Base-by-base conservation (phyloP, 1,140 invertebrate species). In the Drosophila elegans region DNA sequence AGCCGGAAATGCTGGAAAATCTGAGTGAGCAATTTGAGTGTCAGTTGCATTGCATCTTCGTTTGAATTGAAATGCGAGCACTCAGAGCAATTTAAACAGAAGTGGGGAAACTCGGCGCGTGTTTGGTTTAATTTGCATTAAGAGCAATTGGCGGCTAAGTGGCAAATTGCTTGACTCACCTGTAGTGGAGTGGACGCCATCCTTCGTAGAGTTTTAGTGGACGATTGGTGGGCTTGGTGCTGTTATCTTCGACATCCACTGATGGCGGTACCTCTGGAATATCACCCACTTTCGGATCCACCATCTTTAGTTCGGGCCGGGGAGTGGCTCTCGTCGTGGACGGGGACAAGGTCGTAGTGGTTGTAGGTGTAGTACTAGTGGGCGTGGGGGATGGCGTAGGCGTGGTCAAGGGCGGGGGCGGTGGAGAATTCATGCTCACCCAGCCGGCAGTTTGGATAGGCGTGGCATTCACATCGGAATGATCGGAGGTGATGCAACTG, bases 151-250 rank as follows among this genome's bases (percentile, higher is more conserved):
- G 49, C 29, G 39, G 4, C 76, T 32, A 82, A 80, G 75, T 83
- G 67, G 27, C 36, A 73, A 75, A 52, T 48, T 74, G 36, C 59
- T 29, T 29, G 4, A 77, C 90, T 86, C 68, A 92, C 91, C 68
- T 90, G 56, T 92, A 92, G 44, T 91, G 88, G 1, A 69, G 21
- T 46, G 91, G 91, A 7, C 72, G 83, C 91, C 91, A 92, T 49
- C 91, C 91, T 10, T 92, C 91, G 41, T 81, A 79, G 0, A 92
- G 67, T 34, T 90, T 73, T 10, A 92, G 57, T 10, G 72, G 63
- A 3, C 81, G 84, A 45, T 90, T 90, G 10, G 44, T 62, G 25
- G 75, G 48, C 62, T 63, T 74, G 21, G 53, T 61, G 29, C 46
- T 76, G 51, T 54, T 75, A 5, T 86, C 61, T 45, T 39, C 42